These are phyloP conservation scores for Troides aeacus DNA, from an alignment of 2,888 invertebrate genomes.

Conservation along the genomic window DNA sequence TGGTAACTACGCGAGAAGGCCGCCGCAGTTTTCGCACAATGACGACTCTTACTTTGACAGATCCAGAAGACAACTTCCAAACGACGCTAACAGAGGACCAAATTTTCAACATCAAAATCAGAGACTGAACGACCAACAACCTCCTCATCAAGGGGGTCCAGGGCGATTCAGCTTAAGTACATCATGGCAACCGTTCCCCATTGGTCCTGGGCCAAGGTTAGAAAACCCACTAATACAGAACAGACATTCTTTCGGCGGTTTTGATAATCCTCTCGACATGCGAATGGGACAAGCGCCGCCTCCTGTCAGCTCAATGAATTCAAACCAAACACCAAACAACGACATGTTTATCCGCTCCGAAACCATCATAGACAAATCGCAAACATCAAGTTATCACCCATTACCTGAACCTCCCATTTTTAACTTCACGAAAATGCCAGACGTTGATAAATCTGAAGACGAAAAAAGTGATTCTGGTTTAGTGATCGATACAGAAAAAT, in stretches of 20 bases:
- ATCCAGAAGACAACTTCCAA: constrained; percentile 25
- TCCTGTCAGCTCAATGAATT: constrained; percentile 54
- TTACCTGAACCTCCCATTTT: constrained; percentile 62
- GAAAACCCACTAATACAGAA: constrained; percentile 37
- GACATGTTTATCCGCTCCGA: constrained; percentile 84
- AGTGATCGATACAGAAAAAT: constrained; percentile 80
- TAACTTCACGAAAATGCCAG: constrained; percentile 54
- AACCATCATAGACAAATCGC: constrained; percentile 43
- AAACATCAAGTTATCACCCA: constrained; percentile 38
- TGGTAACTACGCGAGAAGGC: constrained; percentile 50
- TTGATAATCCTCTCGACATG: constrained; percentile 65
- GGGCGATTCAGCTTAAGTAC: constrained; percentile 39
- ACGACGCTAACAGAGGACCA: constrained; percentile 34
- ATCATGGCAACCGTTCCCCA: constrained; percentile 47
- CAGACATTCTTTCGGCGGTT: constrained; percentile 58
- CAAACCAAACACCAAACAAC: too few relatives aligned
- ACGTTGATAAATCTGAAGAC: constrained; percentile 68
- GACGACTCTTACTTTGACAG: constrained; percentile 46
- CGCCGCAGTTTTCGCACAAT: constrained; percentile 46
- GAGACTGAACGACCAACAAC: constrained; percentile 31
- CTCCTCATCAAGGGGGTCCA: constrained; percentile 11
- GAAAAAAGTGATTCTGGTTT: constrained; percentile 79
- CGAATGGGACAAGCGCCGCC: constrained; percentile 46
- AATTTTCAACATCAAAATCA: constrained; percentile 31
- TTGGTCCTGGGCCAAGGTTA: constrained; percentile 33